Evolutionary conservation across 2,888 invertebrate species (phyloP).

Genomic region (Microplitis deprimator): DNA sequence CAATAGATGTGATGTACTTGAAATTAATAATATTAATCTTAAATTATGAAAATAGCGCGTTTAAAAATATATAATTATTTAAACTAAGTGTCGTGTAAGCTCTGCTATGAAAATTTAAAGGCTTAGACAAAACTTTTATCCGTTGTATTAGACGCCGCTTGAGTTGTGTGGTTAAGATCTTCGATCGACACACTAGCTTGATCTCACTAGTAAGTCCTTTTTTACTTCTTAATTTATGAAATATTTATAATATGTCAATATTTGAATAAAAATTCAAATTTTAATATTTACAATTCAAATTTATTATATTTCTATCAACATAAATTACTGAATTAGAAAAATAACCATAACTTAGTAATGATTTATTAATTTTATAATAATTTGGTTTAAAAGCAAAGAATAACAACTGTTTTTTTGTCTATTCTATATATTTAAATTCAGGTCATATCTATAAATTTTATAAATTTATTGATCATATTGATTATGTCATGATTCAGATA

Average conservation of each 20-base stretch:
- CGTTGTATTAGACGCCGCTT: slow-evolving; percentile 38
- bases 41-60: not conserved
- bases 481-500: not conserved
- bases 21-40: slow-evolving; percentile 11
- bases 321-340: not conserved
- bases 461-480: not conserved
- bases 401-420: not conserved
- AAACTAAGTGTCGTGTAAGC: slow-evolving; percentile 30
- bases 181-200: slow-evolving; percentile 28
- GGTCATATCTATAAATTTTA: not conserved
- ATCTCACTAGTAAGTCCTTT: slow-evolving; percentile 37
- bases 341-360: not conserved
- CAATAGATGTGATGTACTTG: not conserved
- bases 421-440: not conserved
- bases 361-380: not conserved
- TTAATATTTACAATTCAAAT: not conserved
- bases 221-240: slow-evolving; percentile 18
- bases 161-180: slow-evolving; percentile 17
- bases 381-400: not conserved
- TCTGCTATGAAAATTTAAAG: slow-evolving; percentile 40
- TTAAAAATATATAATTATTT: slow-evolving; percentile 15
- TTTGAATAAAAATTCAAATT: not conserved
- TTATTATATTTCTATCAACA: not conserved
- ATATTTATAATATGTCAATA: not conserved
- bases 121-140: slow-evolving; percentile 26